These are phyloP conservation scores for Hippolais icterina DNA, from an alignment of 2,113 vertebrate genomes.

Conservation along the genomic window DNA sequence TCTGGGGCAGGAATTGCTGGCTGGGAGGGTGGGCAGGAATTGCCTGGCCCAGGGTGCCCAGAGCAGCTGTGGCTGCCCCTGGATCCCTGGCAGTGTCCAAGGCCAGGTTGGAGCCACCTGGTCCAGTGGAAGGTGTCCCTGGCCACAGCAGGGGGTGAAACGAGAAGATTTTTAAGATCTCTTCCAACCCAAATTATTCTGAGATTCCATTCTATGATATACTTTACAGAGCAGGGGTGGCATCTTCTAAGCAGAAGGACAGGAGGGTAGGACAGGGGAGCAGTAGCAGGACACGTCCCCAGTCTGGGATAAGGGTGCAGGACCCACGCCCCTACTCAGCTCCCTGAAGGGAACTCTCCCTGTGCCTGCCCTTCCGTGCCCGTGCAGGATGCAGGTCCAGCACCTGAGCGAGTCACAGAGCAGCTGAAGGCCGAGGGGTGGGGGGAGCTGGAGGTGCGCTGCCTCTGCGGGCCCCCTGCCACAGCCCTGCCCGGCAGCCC, in stretches of 20 bases:
- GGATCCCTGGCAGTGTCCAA: neutral
- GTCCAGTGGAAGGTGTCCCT: too few relatives aligned
- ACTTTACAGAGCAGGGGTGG: neutral
- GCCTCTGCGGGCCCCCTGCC: neutral
- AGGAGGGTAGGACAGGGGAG: neutral
- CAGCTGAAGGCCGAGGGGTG: rapidly evolving
- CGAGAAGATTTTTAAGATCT: neutral
- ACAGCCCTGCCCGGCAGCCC: neutral
- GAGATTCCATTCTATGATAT: rapidly evolving
- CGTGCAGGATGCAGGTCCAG: neutral
- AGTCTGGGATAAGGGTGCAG: too few relatives aligned
- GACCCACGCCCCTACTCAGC: neutral
- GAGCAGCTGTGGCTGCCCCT: neutral
- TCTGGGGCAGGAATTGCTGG: neutral
- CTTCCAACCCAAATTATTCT: neutral
- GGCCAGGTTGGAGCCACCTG: rapidly evolving
- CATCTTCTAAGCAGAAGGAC: neutral
- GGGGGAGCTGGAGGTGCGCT: neutral
- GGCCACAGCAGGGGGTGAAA: rapidly evolving
- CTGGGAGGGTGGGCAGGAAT: neutral
- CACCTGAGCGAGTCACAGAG: neutral
- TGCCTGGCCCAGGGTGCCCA: neutral
- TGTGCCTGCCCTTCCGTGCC: rapidly evolving
- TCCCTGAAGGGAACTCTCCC: rapidly evolving
- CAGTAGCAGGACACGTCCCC: neutral